phyloP scores from a whole-genome alignment of 2,888 invertebrate genomes.

The Orchesella flavescens region DNA sequence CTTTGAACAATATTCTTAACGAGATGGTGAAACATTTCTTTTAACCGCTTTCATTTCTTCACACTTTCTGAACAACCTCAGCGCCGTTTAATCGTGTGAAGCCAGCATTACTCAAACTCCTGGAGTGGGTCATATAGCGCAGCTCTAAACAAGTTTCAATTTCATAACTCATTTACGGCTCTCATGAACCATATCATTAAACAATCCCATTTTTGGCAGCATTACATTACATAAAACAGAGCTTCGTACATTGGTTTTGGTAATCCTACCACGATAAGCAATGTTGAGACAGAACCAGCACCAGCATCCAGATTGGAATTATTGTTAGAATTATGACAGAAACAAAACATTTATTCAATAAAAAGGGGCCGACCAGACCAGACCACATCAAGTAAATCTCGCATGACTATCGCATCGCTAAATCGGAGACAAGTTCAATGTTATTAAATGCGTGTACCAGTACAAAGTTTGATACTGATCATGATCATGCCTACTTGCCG shows the following conservation, averaged over 20 bases:
- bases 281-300: too few species aligned
- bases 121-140: background rate
- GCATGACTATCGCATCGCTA: background rate
- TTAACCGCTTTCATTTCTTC: background rate
- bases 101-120: too few species aligned
- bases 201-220: conserved; percentile 16
- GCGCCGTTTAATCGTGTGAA: background rate
- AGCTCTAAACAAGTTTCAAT: conserved; percentile 42
- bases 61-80: background rate
- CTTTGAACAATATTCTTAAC: too few species aligned
- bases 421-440: conserved; percentile 27
- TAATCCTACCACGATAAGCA: too few species aligned
- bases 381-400: background rate
- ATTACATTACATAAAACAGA: conserved; percentile 7
- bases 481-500: too few species aligned
- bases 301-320: background rate
- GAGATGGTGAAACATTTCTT: background rate
- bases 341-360: background rate
- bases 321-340: background rate
- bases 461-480: too few species aligned
- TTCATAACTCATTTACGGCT: conserved; percentile 56
- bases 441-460: background rate
- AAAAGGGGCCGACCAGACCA: too few species aligned
- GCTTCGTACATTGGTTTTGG: background rate
- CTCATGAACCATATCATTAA: conserved; percentile 56